Base-by-base conservation (phyloP, 2,113 vertebrate genomes). In the Odocoileus virginianus region DNA sequence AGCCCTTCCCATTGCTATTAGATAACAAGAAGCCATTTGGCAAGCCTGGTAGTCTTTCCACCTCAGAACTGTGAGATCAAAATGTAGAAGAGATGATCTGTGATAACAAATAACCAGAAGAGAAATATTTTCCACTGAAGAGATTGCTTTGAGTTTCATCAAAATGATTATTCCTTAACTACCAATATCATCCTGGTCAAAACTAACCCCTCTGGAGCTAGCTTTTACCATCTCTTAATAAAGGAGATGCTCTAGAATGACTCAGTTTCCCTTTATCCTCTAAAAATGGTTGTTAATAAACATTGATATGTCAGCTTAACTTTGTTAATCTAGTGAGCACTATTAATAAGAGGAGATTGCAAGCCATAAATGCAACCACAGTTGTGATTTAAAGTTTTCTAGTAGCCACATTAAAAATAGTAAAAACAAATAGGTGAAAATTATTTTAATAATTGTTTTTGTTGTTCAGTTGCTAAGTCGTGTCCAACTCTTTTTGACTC, bases 401-500 rank as follows among this genome's bases (percentile, higher is more conserved):
- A 47, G 50, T 23, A 64, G 15, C 55, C 28, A 55, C 13, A 21
- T 55, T 43, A 57, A 79, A 74, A 47, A 55, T 30, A 40, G 40
- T 47, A 15, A 60, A 54, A 15, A 45, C 11, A 84, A 47, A 71
- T 10, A 43, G 40, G 21, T 52, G 52, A 92, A 94, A 45, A 16
- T 61, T 45, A 43, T 43, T 79, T 61, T 81, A 88, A 33, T 45
- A 40, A 74, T 74, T 12, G 33, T 67, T 40, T 4, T 23, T 71
- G 64, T 71, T 71, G 36, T 74, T 74, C 2, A 6, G 71, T 74
- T 40, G 36, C 71, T 43, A 43, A 25, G 36, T 40, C 2, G 0
- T 14, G 5, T 43, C 36, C 0, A 0, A 74, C 36, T 43, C 10
- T 25, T 40, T 74, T 40, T 40, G 11, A 43, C 21, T 11, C 21